Base-by-base conservation (phyloP, 2,888 invertebrate species). In the Acrocyrtus sp. region DNA sequence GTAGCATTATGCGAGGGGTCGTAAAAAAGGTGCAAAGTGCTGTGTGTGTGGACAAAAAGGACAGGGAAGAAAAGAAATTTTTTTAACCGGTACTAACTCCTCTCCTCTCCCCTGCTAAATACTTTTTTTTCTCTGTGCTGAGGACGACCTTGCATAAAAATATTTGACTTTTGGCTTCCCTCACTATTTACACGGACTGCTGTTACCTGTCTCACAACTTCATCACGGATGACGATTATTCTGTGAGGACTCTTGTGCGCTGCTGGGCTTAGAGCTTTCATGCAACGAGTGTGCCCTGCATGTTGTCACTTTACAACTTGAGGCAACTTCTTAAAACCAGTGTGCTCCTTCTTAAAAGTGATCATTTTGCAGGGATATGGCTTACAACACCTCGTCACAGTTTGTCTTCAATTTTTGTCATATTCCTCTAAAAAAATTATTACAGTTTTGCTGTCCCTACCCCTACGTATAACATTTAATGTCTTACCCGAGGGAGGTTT, bases 21-120 rank as follows among this genome's bases (percentile, higher is more conserved):
- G 62, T 62, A 69, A 69, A 69, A 68, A 69, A 61, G 72, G 72
- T 72, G 72, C 60, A 58, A 72, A 72, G 72, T 72, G 72, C 58
- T 10, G 1, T 47, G 24, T 29, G 51, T 34, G 51, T 69, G 61
- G 56, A 61, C 54, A 61, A 54, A 69, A 68, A 26, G 54, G 41
- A 45, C 47, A 69, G n/a, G n/a, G n/a, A n/a, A n/a, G n/a, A 51
- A 27, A 45, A 29, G 17, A 61, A 43, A 10, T 48, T 3, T 19
- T 48, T 19, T 4, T 21, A 17, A 15, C 22, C 21, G 24, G 22
- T 60, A 48, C 19, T 21, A 22, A 4, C n/a, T 43, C 41, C n/a
- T 1, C 27, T 29, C 24, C 21, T 58, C n/a, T 17, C 15, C 34
- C 34, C 6, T 34, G 34, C 12, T 34, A 34, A 34, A 34, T 34